phyloP scores from a whole-genome alignment of 1,140 invertebrate genomes.

The Camponotus pennsylvanicus region DNA sequence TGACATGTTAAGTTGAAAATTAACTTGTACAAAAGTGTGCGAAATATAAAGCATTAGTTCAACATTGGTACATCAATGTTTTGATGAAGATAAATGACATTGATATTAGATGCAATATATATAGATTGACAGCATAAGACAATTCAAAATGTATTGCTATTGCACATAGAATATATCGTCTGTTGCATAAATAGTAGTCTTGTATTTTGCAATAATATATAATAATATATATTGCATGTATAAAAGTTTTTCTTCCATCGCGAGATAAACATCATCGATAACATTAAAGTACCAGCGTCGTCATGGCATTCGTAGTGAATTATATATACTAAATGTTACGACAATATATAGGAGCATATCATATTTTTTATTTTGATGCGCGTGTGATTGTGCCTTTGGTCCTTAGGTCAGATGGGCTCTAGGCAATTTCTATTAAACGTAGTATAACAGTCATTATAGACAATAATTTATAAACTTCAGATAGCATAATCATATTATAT shows the following conservation, averaged over 20 bases:
- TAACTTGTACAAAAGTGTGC: constrained; percentile 77
- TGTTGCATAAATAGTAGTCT: not conserved
- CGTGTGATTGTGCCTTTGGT: constrained; percentile 85
- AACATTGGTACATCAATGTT: constrained; percentile 38
- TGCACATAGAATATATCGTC: constrained; percentile 9
- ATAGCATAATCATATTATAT: constrained; percentile 81
- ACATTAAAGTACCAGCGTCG: constrained; percentile 73
- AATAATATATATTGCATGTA: not conserved
- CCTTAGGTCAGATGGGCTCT: constrained; percentile 84
- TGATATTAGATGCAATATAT: constrained; percentile 3
- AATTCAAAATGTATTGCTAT: constrained; percentile 8
- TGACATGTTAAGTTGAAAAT: constrained; percentile 61
- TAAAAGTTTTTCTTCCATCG: constrained; percentile 56
- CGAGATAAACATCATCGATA: constrained; percentile 60
- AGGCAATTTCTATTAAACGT: constrained; percentile 85
- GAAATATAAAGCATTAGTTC: constrained; percentile 67
- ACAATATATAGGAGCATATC: constrained; percentile 82
- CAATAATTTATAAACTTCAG: constrained; percentile 85
- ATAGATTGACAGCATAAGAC: constrained; percentile 1
- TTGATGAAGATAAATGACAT: not conserved
- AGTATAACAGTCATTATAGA: constrained; percentile 83
- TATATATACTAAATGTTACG: constrained; percentile 75
- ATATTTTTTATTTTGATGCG: constrained; percentile 81
- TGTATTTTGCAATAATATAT: not conserved
- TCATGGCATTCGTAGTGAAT: constrained; percentile 64